phyloP scores from a whole-genome alignment of 2,797 vertebrate species.

The Glyptemys insculpta region DNA sequence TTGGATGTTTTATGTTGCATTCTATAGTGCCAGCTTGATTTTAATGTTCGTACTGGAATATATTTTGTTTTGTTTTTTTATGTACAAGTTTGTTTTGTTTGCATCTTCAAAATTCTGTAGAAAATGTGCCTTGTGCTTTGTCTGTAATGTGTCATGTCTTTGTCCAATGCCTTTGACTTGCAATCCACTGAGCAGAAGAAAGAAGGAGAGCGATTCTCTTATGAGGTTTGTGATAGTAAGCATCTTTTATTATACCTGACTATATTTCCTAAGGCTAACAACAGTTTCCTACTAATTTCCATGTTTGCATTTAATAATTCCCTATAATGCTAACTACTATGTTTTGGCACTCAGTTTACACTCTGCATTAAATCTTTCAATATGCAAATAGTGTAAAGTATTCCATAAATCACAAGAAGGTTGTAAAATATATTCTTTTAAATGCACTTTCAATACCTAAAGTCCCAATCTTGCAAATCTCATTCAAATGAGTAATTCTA shows the following conservation, averaged over 20 bases:
- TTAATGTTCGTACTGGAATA: constrained; percentile 44
- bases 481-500: not conserved
- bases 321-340: constrained; percentile 29
- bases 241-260: constrained; percentile 70
- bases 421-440: not conserved
- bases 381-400: not conserved
- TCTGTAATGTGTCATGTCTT: constrained; percentile 89
- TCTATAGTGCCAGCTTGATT: constrained; percentile 49
- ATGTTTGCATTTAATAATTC: constrained; percentile 53
- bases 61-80: constrained; percentile 42
- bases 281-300: constrained; percentile 26
- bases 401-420: not conserved
- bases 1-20: constrained; percentile 46
- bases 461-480: not conserved
- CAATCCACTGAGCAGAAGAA: constrained; percentile 90
- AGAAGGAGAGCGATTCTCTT: constrained; percentile 98
- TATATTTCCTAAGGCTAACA: constrained; percentile 31
- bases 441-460: constrained; percentile 42
- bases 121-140: constrained; percentile 73
- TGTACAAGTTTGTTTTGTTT: constrained; percentile 53
- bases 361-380: constrained; percentile 16
- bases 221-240: constrained; percentile 95
- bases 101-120: constrained; percentile 42
- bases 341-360: constrained; percentile 23
- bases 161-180: constrained; percentile 87